Evolutionary conservation across 2,888 invertebrate species (phyloP), one percentile per base, ranked within the genome.

Genomic region (Dryomyza anilis): DNA sequence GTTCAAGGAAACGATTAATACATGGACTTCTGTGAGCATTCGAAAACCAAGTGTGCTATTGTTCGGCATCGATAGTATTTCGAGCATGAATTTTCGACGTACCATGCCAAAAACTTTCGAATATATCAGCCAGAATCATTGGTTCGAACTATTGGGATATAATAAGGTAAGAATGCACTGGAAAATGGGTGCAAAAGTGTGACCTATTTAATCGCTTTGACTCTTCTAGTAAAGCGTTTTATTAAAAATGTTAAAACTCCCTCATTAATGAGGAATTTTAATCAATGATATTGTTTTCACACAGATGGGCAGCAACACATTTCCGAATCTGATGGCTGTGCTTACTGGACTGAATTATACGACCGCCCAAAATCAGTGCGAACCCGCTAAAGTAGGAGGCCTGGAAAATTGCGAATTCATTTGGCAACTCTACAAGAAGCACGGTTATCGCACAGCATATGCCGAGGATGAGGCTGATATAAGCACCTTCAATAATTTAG

Each of bases 311-410:
- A 95, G 95, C 73, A 95, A 96, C 73, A 95, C 95, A 0, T 93
- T 91, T 77, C 94, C 96, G 0, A 97, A 96, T 82, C 81, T 96
- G 63, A 90, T 95, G 87, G 93, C 95, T 0, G 84, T 92, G 48
- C 84, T 93, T 3, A 89, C 91, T 0, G 96, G 95, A 0, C 27
- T 61, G 8, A 87, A 83, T 64, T 73, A 76, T 12, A 67, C 77
- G 0, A 73, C 85, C 8, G 82, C 87, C 3, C 82, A 85, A 45
- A 71, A 79, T 0, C 78, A 84, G 43, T 86, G 87, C 67, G 87
- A 83, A 64, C 73, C 76, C 14, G 67, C 78, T 0, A 73, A 84
- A 10, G 81, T 87, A 3, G 82, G 85, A 46, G 87, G 87, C 23
- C 75, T 90, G 56, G 92, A 94, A 74, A 85, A 87, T 25, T 89